Conservation (phyloP, 2,113 vertebrate species). For the Misgurnus anguillicaudatus region DNA sequence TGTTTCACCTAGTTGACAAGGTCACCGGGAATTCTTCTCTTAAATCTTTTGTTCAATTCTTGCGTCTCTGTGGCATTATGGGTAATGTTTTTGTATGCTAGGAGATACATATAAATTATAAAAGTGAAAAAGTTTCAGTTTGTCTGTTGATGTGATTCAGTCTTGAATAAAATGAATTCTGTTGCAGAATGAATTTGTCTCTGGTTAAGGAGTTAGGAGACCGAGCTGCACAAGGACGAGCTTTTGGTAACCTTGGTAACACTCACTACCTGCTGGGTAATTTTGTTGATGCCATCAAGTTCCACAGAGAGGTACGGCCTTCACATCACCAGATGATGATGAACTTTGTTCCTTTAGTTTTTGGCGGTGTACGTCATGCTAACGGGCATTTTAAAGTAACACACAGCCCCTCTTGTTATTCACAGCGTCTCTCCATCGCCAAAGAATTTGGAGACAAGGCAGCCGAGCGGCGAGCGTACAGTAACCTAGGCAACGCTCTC, state of each 20-base stretch:
- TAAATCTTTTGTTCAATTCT: too few species aligned
- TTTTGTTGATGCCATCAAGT: conserved; percentile 88
- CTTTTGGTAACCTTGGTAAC: conserved; percentile 95
- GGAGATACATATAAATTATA: too few species aligned
- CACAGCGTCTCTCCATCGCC: conserved; percentile 92
- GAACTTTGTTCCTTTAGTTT: too few species aligned
- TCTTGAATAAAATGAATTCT: background rate
- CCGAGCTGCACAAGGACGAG: conserved; percentile 91
- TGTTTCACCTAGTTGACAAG: too few species aligned
- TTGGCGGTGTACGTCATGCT: too few species aligned
- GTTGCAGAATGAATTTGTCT: conserved; percentile 88
- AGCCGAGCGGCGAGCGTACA: conserved; percentile 90
- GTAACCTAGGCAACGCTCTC: conserved; percentile 94
- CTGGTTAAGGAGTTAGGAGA: conserved; percentile 94
- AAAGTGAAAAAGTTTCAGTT: too few species aligned
- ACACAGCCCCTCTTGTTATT: conserved; percentile 30
- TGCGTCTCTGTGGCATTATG: too few species aligned
- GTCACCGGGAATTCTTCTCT: too few species aligned
- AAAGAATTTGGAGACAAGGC: conserved; percentile 98
- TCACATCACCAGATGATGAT: background rate
- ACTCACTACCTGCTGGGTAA: conserved; percentile 95
- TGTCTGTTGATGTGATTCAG: too few species aligned
- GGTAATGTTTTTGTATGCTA: too few species aligned
- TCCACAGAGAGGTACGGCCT: conserved; percentile 91
- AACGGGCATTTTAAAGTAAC: background rate